These are phyloP conservation scores for Margarornis squamiger DNA, from an alignment of 2,797 vertebrate species.

Conservation along the genomic window DNA sequence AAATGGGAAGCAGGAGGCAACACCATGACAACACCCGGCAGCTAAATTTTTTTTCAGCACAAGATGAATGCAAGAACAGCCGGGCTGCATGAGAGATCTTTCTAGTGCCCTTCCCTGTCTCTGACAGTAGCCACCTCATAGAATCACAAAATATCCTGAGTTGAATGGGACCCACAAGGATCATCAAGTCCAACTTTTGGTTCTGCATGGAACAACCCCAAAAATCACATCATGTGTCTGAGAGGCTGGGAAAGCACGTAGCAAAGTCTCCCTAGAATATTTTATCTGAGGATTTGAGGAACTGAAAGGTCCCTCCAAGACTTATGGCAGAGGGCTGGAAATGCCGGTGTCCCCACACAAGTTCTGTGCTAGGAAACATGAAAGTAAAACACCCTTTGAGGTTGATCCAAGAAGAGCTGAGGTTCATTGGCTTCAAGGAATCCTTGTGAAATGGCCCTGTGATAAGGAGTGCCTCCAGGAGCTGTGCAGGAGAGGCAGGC, in stretches of 20 bases:
- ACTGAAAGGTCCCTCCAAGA: not conserved
- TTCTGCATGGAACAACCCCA: not conserved
- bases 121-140: not conserved
- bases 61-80: not conserved
- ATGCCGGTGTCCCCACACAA: not conserved
- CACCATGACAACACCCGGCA: not conserved
- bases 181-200: not conserved
- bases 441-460: not conserved
- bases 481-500: not conserved
- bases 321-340: not conserved
- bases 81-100: not conserved
- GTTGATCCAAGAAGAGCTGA: not conserved
- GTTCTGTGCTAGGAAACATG: not conserved
- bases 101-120: not conserved
- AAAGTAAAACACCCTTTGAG: not conserved
- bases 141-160: not conserved
- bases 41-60: not conserved
- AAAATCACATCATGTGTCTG: not conserved
- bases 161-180: fast-evolving
- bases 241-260: fast-evolving
- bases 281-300: not conserved
- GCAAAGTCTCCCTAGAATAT: not conserved
- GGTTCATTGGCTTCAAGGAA: not conserved
- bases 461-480: fast-evolving
- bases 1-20: not conserved